Evolutionary conservation across 1,140 invertebrate species (phyloP).

Genomic region (Drosophila oshimai): DNA sequence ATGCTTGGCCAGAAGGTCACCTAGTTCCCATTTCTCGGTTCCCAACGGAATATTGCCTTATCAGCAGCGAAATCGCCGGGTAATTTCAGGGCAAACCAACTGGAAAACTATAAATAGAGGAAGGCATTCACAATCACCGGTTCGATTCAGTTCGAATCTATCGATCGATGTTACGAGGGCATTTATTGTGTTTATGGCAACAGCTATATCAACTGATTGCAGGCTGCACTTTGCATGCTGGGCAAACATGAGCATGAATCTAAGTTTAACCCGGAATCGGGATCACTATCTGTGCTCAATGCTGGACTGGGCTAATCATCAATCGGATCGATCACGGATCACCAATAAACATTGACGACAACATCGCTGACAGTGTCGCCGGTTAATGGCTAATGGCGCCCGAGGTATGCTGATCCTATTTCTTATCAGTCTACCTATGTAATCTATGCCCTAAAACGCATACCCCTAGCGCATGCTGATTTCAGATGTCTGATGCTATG

Average conservation of each 20-base stretch:
- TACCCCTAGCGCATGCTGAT: conserved; percentile 30
- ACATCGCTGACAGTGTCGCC: conserved; percentile 33
- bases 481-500: conserved; percentile 12
- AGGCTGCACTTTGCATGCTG: conserved; percentile 36
- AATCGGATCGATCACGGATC: conserved; percentile 6
- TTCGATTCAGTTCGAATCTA: not conserved
- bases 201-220: conserved; percentile 25
- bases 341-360: conserved; percentile 35
- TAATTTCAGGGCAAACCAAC: conserved; percentile 38
- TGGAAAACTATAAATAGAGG: conserved; percentile 31
- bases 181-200: conserved; percentile 30
- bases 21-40: not conserved
- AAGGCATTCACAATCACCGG: conserved; percentile 14
- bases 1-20: conserved; percentile 36
- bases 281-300: conserved; percentile 13
- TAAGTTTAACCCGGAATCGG: not conserved
- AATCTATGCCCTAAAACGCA: conserved; percentile 30
- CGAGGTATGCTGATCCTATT: conserved; percentile 17
- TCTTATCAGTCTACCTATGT: conserved; percentile 41
- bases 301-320: conserved; percentile 15
- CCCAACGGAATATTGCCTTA: conserved; percentile 1
- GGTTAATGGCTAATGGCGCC: conserved; percentile 24
- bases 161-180: conserved; percentile 44
- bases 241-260: conserved; percentile 40
- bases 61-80: conserved; percentile 9